Base-by-base conservation (phyloP, 2,888 invertebrate species). In the Thumatha senex region DNA sequence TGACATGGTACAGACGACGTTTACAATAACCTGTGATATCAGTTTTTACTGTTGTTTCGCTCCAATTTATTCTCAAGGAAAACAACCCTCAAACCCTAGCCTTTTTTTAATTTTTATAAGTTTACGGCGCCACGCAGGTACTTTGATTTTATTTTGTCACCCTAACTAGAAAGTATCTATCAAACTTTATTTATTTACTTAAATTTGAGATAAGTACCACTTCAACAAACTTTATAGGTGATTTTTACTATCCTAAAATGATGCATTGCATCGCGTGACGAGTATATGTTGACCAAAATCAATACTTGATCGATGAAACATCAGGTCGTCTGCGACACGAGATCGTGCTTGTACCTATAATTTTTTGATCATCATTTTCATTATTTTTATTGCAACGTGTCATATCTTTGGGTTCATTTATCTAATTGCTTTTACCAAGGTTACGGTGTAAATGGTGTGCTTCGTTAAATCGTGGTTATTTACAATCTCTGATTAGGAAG, bases 291-390 rank as follows among this genome's bases (percentile, higher is more conserved):
- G 54, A 49, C 54, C 59, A 68, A 64, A 73, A 72, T 64, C 70
- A 64, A 74, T 74, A 65, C 50, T 43, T 54, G 61, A 66, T 67
- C 59, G 56, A 31, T 44, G 12, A 53, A 68, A 68, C 75, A 65
- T 62, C 70, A 63, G 76, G 76, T 70, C 75, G 62, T 54, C 44
- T 41, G 56, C 47, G 50, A 63, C 76, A 76, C 70, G 71, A 64
- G 13, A 40, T 72, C 75, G 75, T 75, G 75, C 61, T 52, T 33
- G 35, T 56, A 53, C 31, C 43, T 29, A 48, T 48, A 2, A 44
- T 57, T 49, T 62, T 57, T 52, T 18, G 30, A 58, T 61, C 51
- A 56, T 54, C 39, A n/a, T 42, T 49, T 48, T 41, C 38, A 56
- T 66, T 67, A 54, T 54, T 40, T 66, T 69, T 56, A 56, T 58